Evolutionary conservation across 2,797 vertebrate species (phyloP), one percentile per base, ranked within the genome.

Genomic region (Percopsis omiscomaycus): DNA sequence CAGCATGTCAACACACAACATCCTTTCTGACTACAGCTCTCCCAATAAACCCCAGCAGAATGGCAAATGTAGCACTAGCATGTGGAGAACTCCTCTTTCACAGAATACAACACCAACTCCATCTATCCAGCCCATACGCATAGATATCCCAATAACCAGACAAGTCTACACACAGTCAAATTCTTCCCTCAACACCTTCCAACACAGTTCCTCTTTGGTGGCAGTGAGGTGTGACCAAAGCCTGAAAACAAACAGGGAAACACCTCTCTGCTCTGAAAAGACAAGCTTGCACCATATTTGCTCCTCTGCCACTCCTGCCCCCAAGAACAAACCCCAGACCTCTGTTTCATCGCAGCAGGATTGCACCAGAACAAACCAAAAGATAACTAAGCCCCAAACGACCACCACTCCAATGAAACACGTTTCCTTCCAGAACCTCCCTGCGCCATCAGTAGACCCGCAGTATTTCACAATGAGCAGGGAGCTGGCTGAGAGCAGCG

Each of bases 51-150:
- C 80, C 0, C 84, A 88, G 57, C 90, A 92, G 0, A 82, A 87
- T n/a, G 80, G 83, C 44, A 92, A 86, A 61, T 94, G 92, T 1
- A 89, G 92, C 1, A 93, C 94, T 1, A 92, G 92, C 2, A 86
- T 93, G 0, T 98, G 95, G 95, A 95, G 93, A 77, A 93, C 93
- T 3, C 94, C 95, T 0, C 85, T 93, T 5, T 42, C 82, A 0
- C 89, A 88, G 59, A 89, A 90, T 15, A 75, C 89, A 0, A 70
- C 89, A 45, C 81, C 68, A 37, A 13, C 58, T 14, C 83, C 85
- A 0, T 83, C 82, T 0, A 37, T 63, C 27, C 91, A 90, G 75
- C 91, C 91, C 0, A 76, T 84, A 27, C 89, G 89, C 32, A 89
- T 92, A 0, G 89, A 92, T 77, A 86, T 92, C 66, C 90, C 91